Evolutionary conservation across 2,797 vertebrate genomes (phyloP), one percentile per base, ranked within the genome.

Genomic region (Leptoclinus maculatus): DNA sequence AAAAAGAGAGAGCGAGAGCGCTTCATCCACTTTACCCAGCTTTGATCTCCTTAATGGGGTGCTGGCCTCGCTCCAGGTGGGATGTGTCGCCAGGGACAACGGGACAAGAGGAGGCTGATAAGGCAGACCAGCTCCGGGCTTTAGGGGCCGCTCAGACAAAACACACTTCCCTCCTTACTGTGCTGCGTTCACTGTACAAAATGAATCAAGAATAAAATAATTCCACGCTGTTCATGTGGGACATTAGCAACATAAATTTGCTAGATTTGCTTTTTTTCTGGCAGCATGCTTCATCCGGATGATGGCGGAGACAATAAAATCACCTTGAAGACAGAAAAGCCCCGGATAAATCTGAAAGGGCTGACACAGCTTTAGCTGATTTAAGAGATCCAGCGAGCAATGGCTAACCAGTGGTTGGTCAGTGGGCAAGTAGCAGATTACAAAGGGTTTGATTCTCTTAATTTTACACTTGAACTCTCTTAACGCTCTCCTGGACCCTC

Each of bases 41-140:
- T 94, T 93, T 94, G 87, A 94, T 94, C 90, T 92, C 79, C 76
- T 90, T 92, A 94, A 94, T 94, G 90, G 90, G 88, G 75, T 87
- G 74, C 83, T 93, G 91, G 92, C 89, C 66, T 76, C 41, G 3
- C 78, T 91, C 93, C 91, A 94, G 89, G 81, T 91, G 83, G 88
- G 91, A 91, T 88, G 85, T 90, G 91, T 93, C 65, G 41, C 81
- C 88, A 87, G 34, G 83, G 90, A 87, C 90, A 94, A 93, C 91
- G 1, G 83, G 83, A 93, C 91, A 86, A 89, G 87, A 78, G 71
- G 84, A 90, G 83, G 62, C 79, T 87, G 90, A 94, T 93, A 92
- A 91, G 88, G 66, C 72, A 72, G 76, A 45, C 63, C 65, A 74
- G 80, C 82, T 82, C 84, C 73, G 43, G 80, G 76, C 71, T 74